Percentiles rank a stretch among this genome's conserved stretches.
Conservation (phyloP, 2,888 invertebrate species). For the Drosophila quinaria region DNA sequence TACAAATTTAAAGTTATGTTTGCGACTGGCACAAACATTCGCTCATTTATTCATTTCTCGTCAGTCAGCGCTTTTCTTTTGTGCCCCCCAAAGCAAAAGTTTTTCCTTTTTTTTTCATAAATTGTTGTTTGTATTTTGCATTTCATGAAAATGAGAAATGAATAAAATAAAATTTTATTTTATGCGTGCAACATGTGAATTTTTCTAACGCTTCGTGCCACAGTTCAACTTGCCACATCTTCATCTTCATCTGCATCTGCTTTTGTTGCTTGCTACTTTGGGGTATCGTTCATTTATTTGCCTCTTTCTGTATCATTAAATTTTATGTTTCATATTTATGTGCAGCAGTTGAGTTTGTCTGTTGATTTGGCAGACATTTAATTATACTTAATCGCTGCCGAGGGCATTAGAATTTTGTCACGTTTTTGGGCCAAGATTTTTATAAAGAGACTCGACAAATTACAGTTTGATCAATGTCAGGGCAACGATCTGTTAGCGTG, state of each 20-base stretch:
- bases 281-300: slow-evolving; percentile 34
- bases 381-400: slow-evolving; percentile 6
- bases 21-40: slow-evolving; percentile 52
- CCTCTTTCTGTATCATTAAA: slow-evolving; percentile 62
- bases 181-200: slow-evolving; percentile 83
- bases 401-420: slow-evolving; percentile 9
- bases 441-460: neutral
- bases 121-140: slow-evolving; percentile 68
- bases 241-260: slow-evolving; percentile 2
- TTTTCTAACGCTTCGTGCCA: slow-evolving; percentile 52
- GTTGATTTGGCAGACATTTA: slow-evolving; percentile 18
- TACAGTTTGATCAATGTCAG: slow-evolving; percentile 5
- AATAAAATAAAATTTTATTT: slow-evolving; percentile 85
- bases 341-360: slow-evolving; percentile 5
- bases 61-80: slow-evolving; percentile 51
- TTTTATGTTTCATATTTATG: slow-evolving; percentile 63
- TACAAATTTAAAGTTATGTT: slow-evolving; percentile 82
- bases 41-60: slow-evolving; percentile 78
- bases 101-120: slow-evolving; percentile 50
- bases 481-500: neutral
- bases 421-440: neutral
- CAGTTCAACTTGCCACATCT: slow-evolving; percentile 1
- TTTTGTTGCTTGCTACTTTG: slow-evolving; percentile 8
- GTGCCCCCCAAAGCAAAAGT: slow-evolving; percentile 18
- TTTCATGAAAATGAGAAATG: slow-evolving; percentile 79